Base-by-base conservation (phyloP, 2,113 vertebrate genomes). In the Neogale vison region DNA sequence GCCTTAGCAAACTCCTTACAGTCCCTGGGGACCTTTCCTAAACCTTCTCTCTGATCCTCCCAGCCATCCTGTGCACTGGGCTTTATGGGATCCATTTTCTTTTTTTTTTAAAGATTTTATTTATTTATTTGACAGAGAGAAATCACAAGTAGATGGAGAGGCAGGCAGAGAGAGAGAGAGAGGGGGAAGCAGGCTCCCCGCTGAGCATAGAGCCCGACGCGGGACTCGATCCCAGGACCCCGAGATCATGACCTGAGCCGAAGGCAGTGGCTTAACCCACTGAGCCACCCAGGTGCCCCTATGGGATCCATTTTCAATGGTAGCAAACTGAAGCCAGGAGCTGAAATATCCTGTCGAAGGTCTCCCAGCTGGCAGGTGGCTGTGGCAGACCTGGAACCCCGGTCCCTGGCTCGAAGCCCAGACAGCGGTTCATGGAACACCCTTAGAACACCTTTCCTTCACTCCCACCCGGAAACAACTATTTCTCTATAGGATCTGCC, bases 401-500 rank as follows among this genome's bases (percentile, higher is more conserved):
- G 18, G 76, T 12, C 31, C 7, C 57, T 24, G 79, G 29, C 42
- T 39, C 13, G 1, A 52, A 39, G 24, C 24, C 26, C 47, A 34
- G 84, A 59, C 7, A 5, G 74, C 81, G 31, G 10, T 10, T 36
- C 0, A 3, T 0, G 17, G 77, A 50, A 9, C 18, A 14, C 1
- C 42, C 55, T 20, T 26, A 17, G 11, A 10, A 11, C 9, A 71
- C n/a, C 7, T 24, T 36, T 14, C 20, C 42, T 84, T 90, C 47
- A 2, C 26, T 61, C 39, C 57, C 34, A 7, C 14, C 36, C 14
- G 31, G 39, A 24, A 17, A 23, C 11, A 24, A 29, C 87, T 23
- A 20, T 87, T 84, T 85, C 77, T 87, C 82, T 67, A 55, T 24
- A 15, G 82, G 72, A 87, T 79, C 71, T 55, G 45, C 89, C 77